phyloP scores from a whole-genome alignment of 37 sponge, comb jelly and placozoan species.

The Spongilla lacustris region DNA sequence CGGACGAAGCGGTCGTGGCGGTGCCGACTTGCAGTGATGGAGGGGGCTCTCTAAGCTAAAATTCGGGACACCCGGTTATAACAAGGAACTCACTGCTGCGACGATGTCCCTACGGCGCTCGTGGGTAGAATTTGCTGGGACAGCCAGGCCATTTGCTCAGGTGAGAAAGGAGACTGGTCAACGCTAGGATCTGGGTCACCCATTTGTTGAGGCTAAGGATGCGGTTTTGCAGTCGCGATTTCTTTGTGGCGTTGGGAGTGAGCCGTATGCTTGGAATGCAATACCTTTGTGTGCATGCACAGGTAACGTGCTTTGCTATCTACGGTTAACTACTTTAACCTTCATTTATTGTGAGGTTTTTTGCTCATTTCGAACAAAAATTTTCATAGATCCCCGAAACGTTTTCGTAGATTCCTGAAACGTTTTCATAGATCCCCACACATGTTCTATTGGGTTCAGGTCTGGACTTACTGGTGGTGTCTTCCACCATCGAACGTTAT shows the following conservation, averaged over 20 bases:
- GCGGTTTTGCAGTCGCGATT: background rate
- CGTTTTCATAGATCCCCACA: too few species aligned
- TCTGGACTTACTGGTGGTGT: too few species aligned
- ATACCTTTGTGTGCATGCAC: background rate
- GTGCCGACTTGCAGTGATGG: background rate
- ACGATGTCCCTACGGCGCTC: background rate
- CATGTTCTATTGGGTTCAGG: too few species aligned
- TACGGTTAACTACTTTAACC: slow-evolving; percentile 1
- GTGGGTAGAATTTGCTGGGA: background rate
- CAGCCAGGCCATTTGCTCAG: background rate
- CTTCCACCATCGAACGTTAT: too few species aligned
- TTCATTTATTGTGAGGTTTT: background rate
- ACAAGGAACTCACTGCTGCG: background rate
- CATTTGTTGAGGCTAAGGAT: background rate
- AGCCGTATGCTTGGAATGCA: background rate
- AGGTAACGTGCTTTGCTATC: background rate
- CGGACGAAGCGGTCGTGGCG: background rate
- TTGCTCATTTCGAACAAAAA: too few species aligned
- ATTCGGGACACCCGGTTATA: background rate
- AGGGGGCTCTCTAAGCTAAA: background rate
- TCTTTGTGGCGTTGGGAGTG: background rate
- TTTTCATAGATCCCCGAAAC: too few species aligned
- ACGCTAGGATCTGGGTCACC: background rate
- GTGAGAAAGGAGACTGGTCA: background rate
- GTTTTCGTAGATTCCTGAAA: too few species aligned